phyloP scores from a whole-genome alignment of 2,113 vertebrate genomes.

The Pedionomus torquatus region DNA sequence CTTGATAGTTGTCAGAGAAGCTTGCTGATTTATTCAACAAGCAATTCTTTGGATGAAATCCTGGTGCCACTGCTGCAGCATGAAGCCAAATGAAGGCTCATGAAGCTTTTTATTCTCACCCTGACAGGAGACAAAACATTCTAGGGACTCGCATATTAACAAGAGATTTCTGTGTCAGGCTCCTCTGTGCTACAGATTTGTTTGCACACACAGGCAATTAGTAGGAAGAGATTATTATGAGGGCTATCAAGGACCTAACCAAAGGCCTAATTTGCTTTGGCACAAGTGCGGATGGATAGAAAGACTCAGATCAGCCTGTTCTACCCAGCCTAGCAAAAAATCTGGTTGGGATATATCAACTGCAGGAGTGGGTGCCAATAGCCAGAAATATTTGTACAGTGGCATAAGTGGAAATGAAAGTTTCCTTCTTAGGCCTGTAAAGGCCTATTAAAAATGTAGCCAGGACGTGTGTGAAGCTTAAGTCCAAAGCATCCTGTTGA shows the following conservation, averaged over 20 bases:
- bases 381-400: not conserved
- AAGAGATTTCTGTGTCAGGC: not conserved
- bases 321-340: not conserved
- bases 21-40: not conserved
- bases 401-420: not conserved
- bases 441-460: not conserved
- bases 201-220: not conserved
- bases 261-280: not conserved
- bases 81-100: not conserved
- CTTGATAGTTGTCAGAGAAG: not conserved
- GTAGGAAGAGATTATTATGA: not conserved
- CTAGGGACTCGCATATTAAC: not conserved
- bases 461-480: not conserved
- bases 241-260: not conserved
- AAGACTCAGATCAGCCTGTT: not conserved
- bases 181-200: not conserved
- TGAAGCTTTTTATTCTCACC: not conserved
- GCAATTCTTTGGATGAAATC: not conserved
- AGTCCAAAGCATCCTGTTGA: not conserved
- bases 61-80: not conserved
- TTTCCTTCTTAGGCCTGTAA: not conserved
- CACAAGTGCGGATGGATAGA: not conserved
- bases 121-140: fast-evolving
- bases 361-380: not conserved
- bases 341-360: not conserved